phyloP scores from a whole-genome alignment of 37 sponge, comb jelly and placozoan species.

The Oscarella lobularis region DNA sequence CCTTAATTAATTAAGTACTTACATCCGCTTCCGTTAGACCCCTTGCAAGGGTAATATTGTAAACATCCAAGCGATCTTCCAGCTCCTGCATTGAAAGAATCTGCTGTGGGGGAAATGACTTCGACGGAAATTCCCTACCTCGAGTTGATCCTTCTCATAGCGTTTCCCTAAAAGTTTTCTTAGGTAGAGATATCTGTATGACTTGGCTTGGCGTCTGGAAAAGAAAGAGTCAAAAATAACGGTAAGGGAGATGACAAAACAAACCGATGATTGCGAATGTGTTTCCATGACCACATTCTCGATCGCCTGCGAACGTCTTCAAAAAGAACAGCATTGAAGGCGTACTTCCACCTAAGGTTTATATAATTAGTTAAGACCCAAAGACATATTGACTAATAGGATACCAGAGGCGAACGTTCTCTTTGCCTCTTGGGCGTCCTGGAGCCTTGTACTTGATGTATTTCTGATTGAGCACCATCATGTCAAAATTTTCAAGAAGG shows the following conservation, averaged over 20 bases:
- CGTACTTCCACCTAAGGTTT: slow-evolving; percentile 15
- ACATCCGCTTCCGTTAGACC: slow-evolving; percentile 44
- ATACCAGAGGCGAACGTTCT: too few relatives aligned
- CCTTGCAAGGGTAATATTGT: slow-evolving; percentile 49
- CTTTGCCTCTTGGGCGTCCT: background rate
- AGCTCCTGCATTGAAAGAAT: slow-evolving; percentile 42
- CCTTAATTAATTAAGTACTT: too few relatives aligned
- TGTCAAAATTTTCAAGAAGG: background rate
- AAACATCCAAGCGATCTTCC: slow-evolving; percentile 40
- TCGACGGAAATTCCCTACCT: too few relatives aligned
- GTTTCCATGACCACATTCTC: slow-evolving; percentile 18
- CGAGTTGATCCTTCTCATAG: too few relatives aligned
- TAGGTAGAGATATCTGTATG: too few relatives aligned
- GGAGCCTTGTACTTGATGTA: background rate
- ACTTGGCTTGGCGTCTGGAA: too few relatives aligned
- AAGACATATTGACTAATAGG: too few relatives aligned
- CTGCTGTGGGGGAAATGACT: too few relatives aligned
- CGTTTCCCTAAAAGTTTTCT: too few relatives aligned
- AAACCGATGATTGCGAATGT: slow-evolving; percentile 8
- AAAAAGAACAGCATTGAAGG: background rate
- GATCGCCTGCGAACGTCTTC: slow-evolving; percentile 9
- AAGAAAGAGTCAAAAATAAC: too few relatives aligned
- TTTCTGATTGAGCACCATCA: background rate
- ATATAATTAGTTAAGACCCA: background rate
- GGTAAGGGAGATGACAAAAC: too few relatives aligned